Conservation (phyloP, 2,113 vertebrate genomes). For the Raja brachyura region DNA sequence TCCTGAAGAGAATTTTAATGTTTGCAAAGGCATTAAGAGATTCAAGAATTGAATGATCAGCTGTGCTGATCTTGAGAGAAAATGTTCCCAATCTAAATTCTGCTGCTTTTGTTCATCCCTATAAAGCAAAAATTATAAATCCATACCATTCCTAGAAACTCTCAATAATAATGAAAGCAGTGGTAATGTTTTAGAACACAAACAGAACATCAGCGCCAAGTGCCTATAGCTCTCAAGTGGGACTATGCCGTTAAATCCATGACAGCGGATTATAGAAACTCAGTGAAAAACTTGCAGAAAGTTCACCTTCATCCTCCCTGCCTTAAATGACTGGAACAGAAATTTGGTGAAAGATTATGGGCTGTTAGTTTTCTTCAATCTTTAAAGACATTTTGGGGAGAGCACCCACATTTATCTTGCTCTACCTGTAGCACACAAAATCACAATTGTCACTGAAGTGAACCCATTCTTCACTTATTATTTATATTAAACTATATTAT, state of each 20-base stretch:
- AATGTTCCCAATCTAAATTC: neutral
- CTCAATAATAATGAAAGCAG: neutral
- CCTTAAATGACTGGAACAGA: neutral
- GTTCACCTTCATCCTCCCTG: neutral
- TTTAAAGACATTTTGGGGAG: neutral
- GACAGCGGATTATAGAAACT: neutral
- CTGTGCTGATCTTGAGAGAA: neutral
- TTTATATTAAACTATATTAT: neutral
- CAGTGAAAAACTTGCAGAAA: neutral
- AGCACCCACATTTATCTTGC: neutral
- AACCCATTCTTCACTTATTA: neutral
- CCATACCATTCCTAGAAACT: neutral
- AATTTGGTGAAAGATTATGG: neutral
- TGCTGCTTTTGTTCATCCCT: neutral
- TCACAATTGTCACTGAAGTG: too few relatives aligned
- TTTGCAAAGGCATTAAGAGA: neutral
- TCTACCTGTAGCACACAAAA: too few relatives aligned
- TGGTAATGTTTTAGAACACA: neutral
- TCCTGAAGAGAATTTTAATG: neutral
- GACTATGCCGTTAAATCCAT: neutral
- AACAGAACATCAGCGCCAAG: neutral
- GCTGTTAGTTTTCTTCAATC: neutral
- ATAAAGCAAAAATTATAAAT: neutral
- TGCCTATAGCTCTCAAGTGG: neutral
- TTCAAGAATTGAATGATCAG: neutral